A percentile compares a stretch with the other conserved stretches of the same genome.
phyloP scores from a whole-genome alignment of 2,797 vertebrate genomes.

The Sebastes oblongus region DNA sequence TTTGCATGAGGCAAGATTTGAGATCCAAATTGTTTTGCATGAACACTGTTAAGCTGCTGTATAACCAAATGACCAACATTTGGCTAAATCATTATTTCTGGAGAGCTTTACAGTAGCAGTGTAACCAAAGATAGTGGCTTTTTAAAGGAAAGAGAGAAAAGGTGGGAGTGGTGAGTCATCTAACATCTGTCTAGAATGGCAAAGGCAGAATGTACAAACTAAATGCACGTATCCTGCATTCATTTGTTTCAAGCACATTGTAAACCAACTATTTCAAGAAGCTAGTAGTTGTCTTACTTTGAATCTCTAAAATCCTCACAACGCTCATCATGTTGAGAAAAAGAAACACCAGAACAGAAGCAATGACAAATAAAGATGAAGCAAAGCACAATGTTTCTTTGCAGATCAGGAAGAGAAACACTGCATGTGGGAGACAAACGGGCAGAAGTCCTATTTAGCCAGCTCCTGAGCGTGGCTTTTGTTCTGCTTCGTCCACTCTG shows the following conservation, averaged over 20 bases:
- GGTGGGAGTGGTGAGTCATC: constrained; percentile 31
- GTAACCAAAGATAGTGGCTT: constrained; percentile 22
- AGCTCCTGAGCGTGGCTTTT: constrained; percentile 97
- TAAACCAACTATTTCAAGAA: constrained; percentile 89
- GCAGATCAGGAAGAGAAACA: constrained; percentile 74
- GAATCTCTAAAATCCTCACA: constrained; percentile 60
- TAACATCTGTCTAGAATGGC: constrained; percentile 18
- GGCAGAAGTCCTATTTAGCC: constrained; percentile 85
- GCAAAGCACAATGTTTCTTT: constrained; percentile 83
- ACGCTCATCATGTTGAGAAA: constrained; percentile 36
- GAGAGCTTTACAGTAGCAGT: constrained; percentile 33
- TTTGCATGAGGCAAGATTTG: constrained; percentile 38
- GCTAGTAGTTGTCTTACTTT: constrained; percentile 69
- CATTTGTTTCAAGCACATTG: constrained; percentile 83
- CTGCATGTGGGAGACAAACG: constrained; percentile 63
- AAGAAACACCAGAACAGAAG: constrained; percentile 53
- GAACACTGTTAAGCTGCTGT: constrained; percentile 5
- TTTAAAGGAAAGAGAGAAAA: constrained; percentile 27
- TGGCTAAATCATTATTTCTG: constrained; percentile 12
- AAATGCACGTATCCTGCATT: constrained; percentile 40
- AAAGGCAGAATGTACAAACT: constrained; percentile 40
- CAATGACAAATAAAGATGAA: constrained; percentile 61
- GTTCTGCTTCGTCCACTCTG: constrained; percentile 90
- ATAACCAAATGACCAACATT: constrained; percentile 21
- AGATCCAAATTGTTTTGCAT: constrained; percentile 37